phyloP scores from a whole-genome alignment of 2,888 invertebrate genomes.

The Patella pellucida region DNA sequence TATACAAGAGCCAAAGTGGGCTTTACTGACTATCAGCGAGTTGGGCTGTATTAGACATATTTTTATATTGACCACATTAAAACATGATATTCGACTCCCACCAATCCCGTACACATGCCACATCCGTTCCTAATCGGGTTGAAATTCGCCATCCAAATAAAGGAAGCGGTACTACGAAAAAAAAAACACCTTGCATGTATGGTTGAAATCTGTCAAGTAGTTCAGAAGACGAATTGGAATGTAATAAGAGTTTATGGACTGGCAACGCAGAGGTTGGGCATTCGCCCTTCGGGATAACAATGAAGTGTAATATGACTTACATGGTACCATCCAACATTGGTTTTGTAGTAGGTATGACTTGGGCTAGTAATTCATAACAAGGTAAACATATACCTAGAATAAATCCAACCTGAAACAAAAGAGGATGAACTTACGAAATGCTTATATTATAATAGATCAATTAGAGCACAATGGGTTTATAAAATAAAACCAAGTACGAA shows the following conservation, averaged over 20 bases:
- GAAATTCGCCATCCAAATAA: not conserved
- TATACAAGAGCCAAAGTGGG: too few species aligned
- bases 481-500: too few species aligned
- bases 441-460: too few species aligned
- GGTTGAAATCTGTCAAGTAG: not conserved
- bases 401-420: slow-evolving; percentile 79
- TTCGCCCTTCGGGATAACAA: not conserved
- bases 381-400: slow-evolving; percentile 85
- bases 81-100: too few species aligned
- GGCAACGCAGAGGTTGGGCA: not conserved
- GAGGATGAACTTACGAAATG: too few species aligned
- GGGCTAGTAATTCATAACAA: slow-evolving; percentile 80
- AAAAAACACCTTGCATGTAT: not conserved
- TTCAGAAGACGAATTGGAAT: not conserved
- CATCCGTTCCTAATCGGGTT: too few species aligned
- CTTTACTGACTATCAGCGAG: too few species aligned
- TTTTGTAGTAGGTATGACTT: slow-evolving; percentile 79
- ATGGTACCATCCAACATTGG: slow-evolving; percentile 80
- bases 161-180: not conserved
- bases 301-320: slow-evolving; percentile 54
- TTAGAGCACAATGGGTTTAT: too few species aligned
- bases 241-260: not conserved
- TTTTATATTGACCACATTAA: too few species aligned
- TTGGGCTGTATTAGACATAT: too few species aligned
- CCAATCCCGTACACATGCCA: too few species aligned